Base-by-base conservation (phyloP, 2,888 invertebrate genomes). In the Pachymerium ferrugineum region DNA sequence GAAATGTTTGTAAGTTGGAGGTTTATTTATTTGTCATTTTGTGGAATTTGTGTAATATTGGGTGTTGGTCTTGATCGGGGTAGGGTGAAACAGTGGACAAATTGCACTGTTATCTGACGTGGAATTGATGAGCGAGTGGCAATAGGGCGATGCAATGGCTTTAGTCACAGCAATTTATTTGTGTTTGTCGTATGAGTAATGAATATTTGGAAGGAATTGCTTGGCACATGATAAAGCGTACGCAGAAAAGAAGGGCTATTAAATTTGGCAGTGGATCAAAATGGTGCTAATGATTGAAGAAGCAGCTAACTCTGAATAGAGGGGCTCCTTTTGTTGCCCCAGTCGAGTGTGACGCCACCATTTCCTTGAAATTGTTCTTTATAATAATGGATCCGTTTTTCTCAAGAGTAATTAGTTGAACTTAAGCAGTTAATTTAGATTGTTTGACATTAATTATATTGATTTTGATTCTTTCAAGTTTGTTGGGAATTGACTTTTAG, bases 251-350 rank as follows among this genome's bases (percentile, higher is more conserved):
- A 47, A 47, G 47, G n/a, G 47, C 47, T 47, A 47, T 38, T 38
- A 38, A 19, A 16, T 47, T 47, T 47, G 47, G 47, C 47, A 47
- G 16, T 16, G 47, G 47, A 47, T 47, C 47, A 47, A 47, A 47
- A 47, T 16, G 47, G 19, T 47, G 47, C 47, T 47, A 47, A 47
- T 47, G 47, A 47, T 47, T 47, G 47, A 16, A 47, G 47, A 47
- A 47, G 47, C 47, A 47, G 47, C 47, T 14, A 47, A 47, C 47
- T 47, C 47, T 47, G 47, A 47, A 47, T 47, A 38, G 38, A 47
- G 47, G n/a, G 47, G 2, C 47, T 47, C 8, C n/a, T 47, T 16
- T 47, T 47, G 47, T n/a, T 47, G 47, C 47, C 47, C 19, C 47
- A n/a, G 16, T 47, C 16, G 47, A 47, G 19, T 16, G 47, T 10